These are phyloP conservation scores for Dipodomys stephensi DNA, from an alignment of 2,113 vertebrate species.

Conservation along the genomic window DNA sequence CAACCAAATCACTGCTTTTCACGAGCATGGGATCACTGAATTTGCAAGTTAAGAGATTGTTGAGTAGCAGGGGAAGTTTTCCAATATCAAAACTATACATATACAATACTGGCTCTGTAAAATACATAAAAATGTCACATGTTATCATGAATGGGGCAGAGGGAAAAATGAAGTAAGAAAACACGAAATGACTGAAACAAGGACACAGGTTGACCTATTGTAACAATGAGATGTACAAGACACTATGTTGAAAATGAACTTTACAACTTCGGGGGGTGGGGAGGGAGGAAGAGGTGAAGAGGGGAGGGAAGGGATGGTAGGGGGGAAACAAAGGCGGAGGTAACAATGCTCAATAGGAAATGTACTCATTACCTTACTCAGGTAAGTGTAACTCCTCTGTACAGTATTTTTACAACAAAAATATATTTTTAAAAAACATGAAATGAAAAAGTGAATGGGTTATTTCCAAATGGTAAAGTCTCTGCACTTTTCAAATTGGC, in stretches of 20 bases:
- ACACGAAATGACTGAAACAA: not conserved
- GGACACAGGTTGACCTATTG: no score
- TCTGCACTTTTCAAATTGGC: not conserved
- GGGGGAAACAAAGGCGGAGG: no score
- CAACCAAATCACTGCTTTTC: not conserved
- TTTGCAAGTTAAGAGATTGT: not conserved
- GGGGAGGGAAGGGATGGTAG: no score
- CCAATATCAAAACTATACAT: not conserved
- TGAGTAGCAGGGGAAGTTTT: not conserved
- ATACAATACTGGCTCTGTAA: not conserved
- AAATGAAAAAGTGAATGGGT: not conserved
- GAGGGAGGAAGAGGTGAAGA: no score
- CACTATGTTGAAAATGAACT: no score
- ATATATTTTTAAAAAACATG: not conserved
- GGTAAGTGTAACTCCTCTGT: no score
- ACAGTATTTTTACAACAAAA: no score
- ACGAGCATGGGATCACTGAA: not conserved
- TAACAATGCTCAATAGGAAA: no score
- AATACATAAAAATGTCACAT: not conserved
- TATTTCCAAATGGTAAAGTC: not conserved
- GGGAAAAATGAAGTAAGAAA: not conserved
- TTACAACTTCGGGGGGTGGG: no score
- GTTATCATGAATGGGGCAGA: not conserved
- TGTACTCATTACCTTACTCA: no score
- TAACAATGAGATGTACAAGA: no score